Evolutionary conservation across 2,888 invertebrate genomes (phyloP).

Genomic region (Aporophyla lueneburgensis): DNA sequence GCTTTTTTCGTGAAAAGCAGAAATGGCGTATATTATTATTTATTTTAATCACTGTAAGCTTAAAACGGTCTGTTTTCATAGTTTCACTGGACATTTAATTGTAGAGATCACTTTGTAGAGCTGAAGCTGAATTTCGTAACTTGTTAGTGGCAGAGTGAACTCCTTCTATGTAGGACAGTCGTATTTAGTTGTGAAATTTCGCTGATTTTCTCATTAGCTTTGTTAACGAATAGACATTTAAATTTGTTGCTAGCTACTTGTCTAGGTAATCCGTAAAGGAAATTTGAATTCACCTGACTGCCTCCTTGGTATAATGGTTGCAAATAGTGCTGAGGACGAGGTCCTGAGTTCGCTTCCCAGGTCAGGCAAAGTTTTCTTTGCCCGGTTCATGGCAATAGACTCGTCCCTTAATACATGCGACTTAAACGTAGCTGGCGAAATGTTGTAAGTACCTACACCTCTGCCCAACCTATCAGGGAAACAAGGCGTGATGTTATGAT

Average conservation of each 20-base stretch:
- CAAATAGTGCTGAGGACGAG: too few relatives aligned
- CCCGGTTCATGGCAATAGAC: too few relatives aligned
- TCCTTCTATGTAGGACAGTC: slow-evolving; percentile 50
- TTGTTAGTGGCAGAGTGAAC: slow-evolving; percentile 41
- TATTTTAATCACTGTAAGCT: not conserved
- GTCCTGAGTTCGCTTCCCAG: too few relatives aligned
- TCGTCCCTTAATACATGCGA: too few relatives aligned
- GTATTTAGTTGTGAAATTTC: slow-evolving; percentile 48
- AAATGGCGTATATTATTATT: not conserved
- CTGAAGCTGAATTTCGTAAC: slow-evolving; percentile 50
- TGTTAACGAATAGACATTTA: slow-evolving; percentile 44
- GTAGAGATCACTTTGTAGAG: slow-evolving; percentile 35
- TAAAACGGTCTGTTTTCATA: slow-evolving; percentile 19
- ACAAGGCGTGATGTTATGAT: too few relatives aligned
- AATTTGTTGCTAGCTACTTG: slow-evolving; percentile 7
- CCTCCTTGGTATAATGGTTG: too few relatives aligned
- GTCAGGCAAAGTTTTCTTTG: too few relatives aligned
- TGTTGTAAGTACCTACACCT: too few relatives aligned
- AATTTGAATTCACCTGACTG: not conserved
- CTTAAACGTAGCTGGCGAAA: too few relatives aligned
- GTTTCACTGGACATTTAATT: slow-evolving; percentile 37
- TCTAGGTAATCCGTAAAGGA: not conserved
- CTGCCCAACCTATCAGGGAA: too few relatives aligned
- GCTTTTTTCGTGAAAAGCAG: not conserved
- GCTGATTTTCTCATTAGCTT: slow-evolving; percentile 49